These are phyloP conservation scores for Spilogale gracilis DNA, from an alignment of 2,113 vertebrate species.

Conservation along the genomic window DNA sequence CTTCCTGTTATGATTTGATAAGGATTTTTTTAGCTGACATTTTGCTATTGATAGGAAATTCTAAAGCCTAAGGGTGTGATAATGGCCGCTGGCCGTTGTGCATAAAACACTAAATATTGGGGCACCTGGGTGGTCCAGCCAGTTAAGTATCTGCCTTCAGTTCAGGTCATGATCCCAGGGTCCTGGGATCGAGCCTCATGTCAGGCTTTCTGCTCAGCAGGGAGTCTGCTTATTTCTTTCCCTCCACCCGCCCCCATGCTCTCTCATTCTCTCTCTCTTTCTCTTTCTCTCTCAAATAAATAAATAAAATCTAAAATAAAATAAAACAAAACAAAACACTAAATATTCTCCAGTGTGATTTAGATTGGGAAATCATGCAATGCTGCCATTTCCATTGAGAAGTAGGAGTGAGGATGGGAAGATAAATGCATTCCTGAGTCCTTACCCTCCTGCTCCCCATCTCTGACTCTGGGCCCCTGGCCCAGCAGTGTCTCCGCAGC, in stretches of 20 bases:
- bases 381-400: background rate
- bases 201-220: too few species aligned
- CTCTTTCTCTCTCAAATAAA: too few species aligned
- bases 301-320: too few species aligned
- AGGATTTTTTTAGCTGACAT: background rate
- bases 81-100: background rate
- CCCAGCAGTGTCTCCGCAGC: rapidly evolving
- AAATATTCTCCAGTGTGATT: background rate
- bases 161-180: too few species aligned
- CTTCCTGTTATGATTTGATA: background rate
- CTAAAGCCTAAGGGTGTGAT: background rate
- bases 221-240: too few species aligned
- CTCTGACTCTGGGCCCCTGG: background rate
- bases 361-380: background rate
- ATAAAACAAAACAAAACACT: background rate
- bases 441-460: rapidly evolving
- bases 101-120: background rate
- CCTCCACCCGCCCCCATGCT: too few species aligned
- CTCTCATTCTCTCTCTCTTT: too few species aligned
- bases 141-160: too few species aligned
- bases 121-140: too few species aligned
- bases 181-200: too few species aligned
- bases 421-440: background rate
- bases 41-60: background rate
- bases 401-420: background rate